These are phyloP conservation scores for Philhelius pedissequus DNA, from an alignment of 2,888 invertebrate species.

Conservation along the genomic window DNA sequence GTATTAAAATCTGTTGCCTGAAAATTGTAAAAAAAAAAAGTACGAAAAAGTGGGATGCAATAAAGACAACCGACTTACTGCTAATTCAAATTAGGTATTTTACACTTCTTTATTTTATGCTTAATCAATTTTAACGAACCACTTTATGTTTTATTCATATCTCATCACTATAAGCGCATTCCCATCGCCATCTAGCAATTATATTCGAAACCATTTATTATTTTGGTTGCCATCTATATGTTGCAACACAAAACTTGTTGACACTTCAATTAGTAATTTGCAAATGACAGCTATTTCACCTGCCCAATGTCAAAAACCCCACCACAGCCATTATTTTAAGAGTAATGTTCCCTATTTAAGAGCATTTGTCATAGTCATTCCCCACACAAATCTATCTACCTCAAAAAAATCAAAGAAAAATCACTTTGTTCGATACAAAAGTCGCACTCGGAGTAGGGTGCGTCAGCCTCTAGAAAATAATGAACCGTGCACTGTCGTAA, in stretches of 20 bases:
- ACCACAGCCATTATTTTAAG: constrained; percentile 27
- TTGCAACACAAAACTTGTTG: not conserved
- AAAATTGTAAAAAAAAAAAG: too few relatives aligned
- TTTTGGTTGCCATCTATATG: not conserved
- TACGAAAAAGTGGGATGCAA: too few relatives aligned
- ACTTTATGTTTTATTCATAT: too few relatives aligned
- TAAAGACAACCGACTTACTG: too few relatives aligned
- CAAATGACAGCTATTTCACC: constrained; percentile 21
- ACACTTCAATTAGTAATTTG: not conserved
- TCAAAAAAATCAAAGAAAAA: constrained; percentile 27
- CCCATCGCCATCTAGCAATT: not conserved
- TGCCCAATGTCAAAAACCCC: constrained; percentile 33
- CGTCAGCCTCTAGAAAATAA: constrained; percentile 61
- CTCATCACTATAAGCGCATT: not conserved
- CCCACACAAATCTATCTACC: not conserved
- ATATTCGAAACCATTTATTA: not conserved
- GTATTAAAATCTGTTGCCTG: too few relatives aligned
- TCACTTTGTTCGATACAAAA: constrained; percentile 55
- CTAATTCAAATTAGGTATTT: too few relatives aligned
- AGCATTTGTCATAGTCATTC: not conserved
- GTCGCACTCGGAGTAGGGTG: constrained; percentile 61
- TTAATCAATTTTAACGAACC: too few relatives aligned
- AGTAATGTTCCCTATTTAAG: constrained; percentile 3
- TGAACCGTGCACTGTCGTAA: constrained; percentile 30
- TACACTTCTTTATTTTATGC: too few relatives aligned